Base-by-base conservation (phyloP, 1,140 invertebrate genomes). In the Leptoteleia sp. region DNA sequence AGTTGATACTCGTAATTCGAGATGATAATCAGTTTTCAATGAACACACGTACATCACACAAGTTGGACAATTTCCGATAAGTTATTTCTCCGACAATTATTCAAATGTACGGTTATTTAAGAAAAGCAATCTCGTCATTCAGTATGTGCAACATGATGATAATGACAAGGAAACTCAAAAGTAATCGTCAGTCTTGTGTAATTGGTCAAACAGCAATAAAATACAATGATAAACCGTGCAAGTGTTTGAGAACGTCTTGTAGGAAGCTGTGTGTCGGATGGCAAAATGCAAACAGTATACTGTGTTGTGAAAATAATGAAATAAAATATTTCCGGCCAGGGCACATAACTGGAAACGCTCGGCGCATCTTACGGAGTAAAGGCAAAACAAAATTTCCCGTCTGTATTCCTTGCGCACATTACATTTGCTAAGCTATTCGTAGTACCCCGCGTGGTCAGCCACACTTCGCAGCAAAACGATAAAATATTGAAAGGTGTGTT, bases 1-100 rank as follows among this genome's bases (percentile, higher is more conserved):
- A 62, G 47, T 50, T 40, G 42, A 55, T 62, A 67, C 73, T 76
- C 73, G 55, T 68, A 68, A 64, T 64, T 76, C 61, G 73, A 76
- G 73, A 76, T 76, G 73, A 55, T 35, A 29, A 57, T 11, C 11
- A 70, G 47, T 16, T 67, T 59, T 57, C 13, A 42, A 52, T 71
- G 22, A 59, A 31, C 13, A 16, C 22, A 48, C 35, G 6, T 55
- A 64, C 29, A 65, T 54, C 25, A 40, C 22, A 62, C 33, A 40
- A 50, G 12, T 37, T 43, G 6, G 6, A n/a, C n/a, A n/a, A n/a
- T n/a, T n/a, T n/a, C n/a, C n/a, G n/a, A n/a, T n/a, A n/a, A n/a
- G n/a, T n/a, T n/a, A n/a, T n/a, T n/a, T n/a, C n/a, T n/a, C n/a
- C n/a, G n/a, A n/a, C n/a, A n/a, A n/a, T n/a, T n/a, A n/a, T n/a